These are phyloP conservation scores for Myotis brandtii DNA, from an alignment of 2,113 vertebrate genomes.

Conservation along the genomic window DNA sequence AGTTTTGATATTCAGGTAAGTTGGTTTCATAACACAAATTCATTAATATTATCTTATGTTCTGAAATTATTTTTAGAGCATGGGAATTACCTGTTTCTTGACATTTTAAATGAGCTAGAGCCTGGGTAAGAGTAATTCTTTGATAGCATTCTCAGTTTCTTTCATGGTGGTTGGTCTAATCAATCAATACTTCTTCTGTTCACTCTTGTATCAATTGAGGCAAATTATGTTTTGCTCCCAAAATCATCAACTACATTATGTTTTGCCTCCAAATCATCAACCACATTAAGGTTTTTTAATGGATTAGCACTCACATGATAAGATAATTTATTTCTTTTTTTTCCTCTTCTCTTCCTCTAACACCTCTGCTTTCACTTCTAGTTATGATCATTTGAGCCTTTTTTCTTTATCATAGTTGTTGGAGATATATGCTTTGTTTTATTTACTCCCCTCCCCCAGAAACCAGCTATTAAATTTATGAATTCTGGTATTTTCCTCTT, in stretches of 20 bases:
- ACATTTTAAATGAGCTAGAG: neutral
- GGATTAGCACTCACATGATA: neutral
- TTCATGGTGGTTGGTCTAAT: neutral
- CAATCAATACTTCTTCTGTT: neutral
- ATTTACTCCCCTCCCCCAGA: too few relatives aligned
- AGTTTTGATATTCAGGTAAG: neutral
- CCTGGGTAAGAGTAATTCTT: neutral
- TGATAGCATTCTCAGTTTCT: neutral
- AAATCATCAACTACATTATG: neutral
- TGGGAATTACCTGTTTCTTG: neutral
- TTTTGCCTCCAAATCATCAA: neutral
- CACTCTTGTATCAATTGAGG: neutral
- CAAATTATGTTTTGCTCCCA: neutral
- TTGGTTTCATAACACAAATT: neutral
- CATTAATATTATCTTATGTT: neutral
- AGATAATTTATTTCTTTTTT: neutral
- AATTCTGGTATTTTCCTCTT: conserved; percentile 27
- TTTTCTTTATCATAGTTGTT: neutral
- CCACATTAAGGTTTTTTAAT: neutral
- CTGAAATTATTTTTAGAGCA: conserved; percentile 13
- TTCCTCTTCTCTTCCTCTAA: neutral
- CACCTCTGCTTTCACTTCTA: neutral
- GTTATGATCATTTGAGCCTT: neutral
- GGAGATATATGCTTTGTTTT: neutral
- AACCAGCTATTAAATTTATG: neutral